Conservation (phyloP, 2,797 vertebrate species). For the Bradypodion ventrale region DNA sequence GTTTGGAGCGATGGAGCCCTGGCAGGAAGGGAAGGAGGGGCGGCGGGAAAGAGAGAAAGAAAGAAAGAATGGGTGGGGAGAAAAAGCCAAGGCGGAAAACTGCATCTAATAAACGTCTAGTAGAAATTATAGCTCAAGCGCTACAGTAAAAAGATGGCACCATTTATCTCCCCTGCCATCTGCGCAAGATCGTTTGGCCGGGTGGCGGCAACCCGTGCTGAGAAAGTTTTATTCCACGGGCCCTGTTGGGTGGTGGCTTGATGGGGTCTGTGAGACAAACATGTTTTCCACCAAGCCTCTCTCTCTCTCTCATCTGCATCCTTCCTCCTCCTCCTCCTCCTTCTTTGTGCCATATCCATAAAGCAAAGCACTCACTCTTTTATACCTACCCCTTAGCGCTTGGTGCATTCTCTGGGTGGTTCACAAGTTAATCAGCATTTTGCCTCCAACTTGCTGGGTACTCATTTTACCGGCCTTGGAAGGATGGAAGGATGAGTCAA, state of each 20-base stretch:
- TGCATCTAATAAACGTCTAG: constrained; percentile 73
- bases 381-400: too few species aligned
- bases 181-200: constrained; percentile 64
- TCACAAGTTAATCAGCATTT: too few species aligned
- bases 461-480: too few species aligned
- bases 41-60: background rate
- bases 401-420: too few species aligned
- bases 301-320: background rate
- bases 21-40: constrained; percentile 33
- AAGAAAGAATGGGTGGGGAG: too few species aligned
- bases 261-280: background rate
- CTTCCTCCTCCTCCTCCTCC: too few species aligned
- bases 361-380: too few species aligned
- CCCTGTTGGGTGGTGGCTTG: background rate
- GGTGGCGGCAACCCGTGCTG: constrained; percentile 48
- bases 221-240: constrained; percentile 27
- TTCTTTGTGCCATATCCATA: too few species aligned
- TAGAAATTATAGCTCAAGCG: constrained; percentile 70
- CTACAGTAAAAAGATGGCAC: constrained; percentile 69
- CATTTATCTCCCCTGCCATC: constrained; percentile 74
- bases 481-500: too few species aligned
- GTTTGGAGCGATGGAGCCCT: constrained; percentile 52
- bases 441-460: too few species aligned
- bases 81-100: constrained; percentile 34
- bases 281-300: background rate